Conservation (phyloP, 1,140 invertebrate species). For the Drosophila bocqueti region DNA sequence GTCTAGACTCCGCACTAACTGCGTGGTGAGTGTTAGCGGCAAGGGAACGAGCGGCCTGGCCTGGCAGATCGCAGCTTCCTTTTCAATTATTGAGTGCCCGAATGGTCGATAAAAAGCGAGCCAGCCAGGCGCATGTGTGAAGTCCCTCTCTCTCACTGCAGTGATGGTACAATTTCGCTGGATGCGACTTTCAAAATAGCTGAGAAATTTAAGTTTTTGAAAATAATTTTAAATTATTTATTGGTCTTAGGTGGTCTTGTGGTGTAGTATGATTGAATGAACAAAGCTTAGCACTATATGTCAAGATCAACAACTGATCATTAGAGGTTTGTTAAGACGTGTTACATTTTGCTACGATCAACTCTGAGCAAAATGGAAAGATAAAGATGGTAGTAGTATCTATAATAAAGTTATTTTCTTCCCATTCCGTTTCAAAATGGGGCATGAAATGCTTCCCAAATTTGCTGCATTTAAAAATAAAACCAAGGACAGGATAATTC, state of each 20-base stretch:
- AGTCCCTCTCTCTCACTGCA: conserved; percentile 2
- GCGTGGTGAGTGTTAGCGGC: conserved; percentile 28
- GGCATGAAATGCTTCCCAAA: background rate
- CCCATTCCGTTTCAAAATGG: background rate
- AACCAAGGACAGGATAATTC: background rate
- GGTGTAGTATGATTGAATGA: background rate
- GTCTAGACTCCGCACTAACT: conserved; percentile 61
- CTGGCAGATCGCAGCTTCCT: conserved; percentile 76
- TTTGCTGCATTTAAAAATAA: background rate
- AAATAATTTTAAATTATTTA: background rate
- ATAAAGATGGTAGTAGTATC: background rate
- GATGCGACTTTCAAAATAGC: background rate
- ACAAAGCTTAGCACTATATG: background rate
- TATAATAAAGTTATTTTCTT: background rate
- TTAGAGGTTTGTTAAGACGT: no score
- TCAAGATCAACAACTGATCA: background rate
- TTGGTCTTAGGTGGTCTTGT: background rate
- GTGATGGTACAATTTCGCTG: background rate
- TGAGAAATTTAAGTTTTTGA: background rate
- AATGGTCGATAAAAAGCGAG: conserved; percentile 75
- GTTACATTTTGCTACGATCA: background rate
- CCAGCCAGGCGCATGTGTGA: conserved; percentile 53
- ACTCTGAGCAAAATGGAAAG: background rate
- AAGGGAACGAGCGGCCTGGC: conserved; percentile 16
- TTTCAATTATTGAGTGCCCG: conserved; percentile 82